Conservation (phyloP, 2,113 vertebrate species). For the Agapornis roseicollis region DNA sequence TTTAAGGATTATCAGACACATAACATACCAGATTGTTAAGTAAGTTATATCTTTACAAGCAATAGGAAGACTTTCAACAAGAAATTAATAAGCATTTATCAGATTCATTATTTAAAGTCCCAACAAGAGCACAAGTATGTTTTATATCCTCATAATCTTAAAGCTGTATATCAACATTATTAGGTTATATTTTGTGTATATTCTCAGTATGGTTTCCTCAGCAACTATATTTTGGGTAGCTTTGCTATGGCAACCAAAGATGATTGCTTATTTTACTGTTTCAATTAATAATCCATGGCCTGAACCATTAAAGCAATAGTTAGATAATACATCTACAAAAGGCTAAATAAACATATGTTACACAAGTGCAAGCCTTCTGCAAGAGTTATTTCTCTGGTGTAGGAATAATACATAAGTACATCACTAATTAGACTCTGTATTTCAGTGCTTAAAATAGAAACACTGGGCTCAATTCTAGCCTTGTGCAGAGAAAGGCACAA, state of each 20-base stretch:
- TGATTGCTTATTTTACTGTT: constrained; percentile 59
- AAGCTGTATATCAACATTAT: constrained; percentile 45
- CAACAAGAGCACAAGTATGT: not conserved
- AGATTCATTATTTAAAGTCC: not conserved
- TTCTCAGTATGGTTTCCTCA: constrained; percentile 62
- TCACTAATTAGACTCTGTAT: constrained; percentile 1
- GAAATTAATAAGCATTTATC: not conserved
- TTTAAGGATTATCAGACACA: not conserved
- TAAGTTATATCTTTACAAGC: not conserved
- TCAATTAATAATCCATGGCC: constrained; percentile 57
- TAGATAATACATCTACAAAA: constrained; percentile 23
- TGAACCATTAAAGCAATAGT: constrained; percentile 21
- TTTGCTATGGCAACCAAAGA: constrained; percentile 67
- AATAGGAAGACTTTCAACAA: not conserved
- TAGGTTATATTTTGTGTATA: constrained; percentile 45
- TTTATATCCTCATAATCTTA: not conserved
- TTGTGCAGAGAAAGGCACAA: not conserved
- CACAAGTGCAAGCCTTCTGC: constrained; percentile 4
- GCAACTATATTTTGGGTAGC: constrained; percentile 58
- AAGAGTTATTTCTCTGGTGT: not conserved
- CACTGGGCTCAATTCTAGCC: not conserved
- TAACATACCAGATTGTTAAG: not conserved
- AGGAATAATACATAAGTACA: not conserved
- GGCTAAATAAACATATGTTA: constrained; percentile 46
- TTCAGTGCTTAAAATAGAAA: constrained; percentile 27